Evolutionary conservation across 2,113 vertebrate genomes (phyloP).

Genomic region (Girardinichthys multiradiatus): DNA sequence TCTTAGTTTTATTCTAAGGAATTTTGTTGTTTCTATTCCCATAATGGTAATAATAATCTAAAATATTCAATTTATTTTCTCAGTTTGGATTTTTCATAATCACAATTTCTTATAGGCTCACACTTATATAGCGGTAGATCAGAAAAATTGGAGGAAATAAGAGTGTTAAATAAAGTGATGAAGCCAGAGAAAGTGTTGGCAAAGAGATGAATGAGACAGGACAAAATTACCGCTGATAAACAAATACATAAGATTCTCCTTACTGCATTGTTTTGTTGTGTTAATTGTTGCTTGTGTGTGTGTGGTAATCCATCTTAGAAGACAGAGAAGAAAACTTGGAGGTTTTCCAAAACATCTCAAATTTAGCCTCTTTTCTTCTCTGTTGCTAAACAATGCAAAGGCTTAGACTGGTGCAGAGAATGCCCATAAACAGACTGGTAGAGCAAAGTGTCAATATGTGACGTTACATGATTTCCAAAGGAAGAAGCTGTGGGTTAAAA

Average conservation of each 20-base stretch:
- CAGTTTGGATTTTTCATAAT: too few relatives aligned
- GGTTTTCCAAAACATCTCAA: slow-evolving; percentile 19
- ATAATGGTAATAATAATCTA: too few relatives aligned
- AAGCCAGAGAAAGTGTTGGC: background rate
- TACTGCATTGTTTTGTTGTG: slow-evolving; percentile 3
- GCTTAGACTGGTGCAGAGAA: too few relatives aligned
- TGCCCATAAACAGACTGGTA: too few relatives aligned
- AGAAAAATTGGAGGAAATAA: too few relatives aligned
- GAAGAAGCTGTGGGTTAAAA: too few relatives aligned
- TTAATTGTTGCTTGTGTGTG: slow-evolving; percentile 3
- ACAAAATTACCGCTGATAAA: slow-evolving; percentile 10
- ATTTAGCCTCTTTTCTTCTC: slow-evolving; percentile 27
- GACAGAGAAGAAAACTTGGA: slow-evolving; percentile 13
- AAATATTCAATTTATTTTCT: too few relatives aligned
- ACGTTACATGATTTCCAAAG: too few relatives aligned
- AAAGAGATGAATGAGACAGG: background rate
- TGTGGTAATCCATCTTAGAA: slow-evolving; percentile 28
- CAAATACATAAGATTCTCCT: slow-evolving; percentile 22
- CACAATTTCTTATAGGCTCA: too few relatives aligned
- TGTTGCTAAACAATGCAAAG: background rate
- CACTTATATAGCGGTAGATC: background rate
- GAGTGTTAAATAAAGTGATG: background rate
- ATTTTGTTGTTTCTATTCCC: too few relatives aligned
- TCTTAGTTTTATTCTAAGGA: too few relatives aligned
- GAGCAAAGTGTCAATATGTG: too few relatives aligned